phyloP scores from a whole-genome alignment of 1,140 invertebrate genomes.

The Drosophila pandora region DNA sequence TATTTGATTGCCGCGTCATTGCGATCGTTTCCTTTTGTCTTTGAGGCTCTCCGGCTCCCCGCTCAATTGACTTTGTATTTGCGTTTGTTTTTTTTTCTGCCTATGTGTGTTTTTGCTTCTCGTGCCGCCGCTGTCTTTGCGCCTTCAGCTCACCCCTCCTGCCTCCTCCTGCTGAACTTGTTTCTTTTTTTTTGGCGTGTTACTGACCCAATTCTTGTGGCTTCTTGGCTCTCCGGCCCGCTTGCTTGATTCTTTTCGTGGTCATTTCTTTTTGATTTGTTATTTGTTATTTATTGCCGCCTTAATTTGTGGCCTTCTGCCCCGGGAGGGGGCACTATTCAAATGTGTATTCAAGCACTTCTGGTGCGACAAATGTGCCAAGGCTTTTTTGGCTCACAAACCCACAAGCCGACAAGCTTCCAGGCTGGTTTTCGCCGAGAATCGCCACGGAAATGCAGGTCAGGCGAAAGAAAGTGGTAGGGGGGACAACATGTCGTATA shows the following conservation, averaged over 20 bases:
- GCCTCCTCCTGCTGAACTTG: constrained; percentile 26
- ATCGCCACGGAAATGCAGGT: constrained; percentile 52
- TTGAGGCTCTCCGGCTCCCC: constrained; percentile 47
- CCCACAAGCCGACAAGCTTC: background rate
- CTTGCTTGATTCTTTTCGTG: constrained; percentile 56
- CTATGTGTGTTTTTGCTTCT: background rate
- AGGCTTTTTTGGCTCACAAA: constrained; percentile 41
- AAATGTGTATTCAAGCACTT: constrained; percentile 48
- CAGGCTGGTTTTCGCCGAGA: constrained; percentile 13
- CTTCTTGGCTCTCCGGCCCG: constrained; percentile 26
- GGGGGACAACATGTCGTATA: constrained; percentile 61
- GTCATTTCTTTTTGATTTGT: constrained; percentile 78
- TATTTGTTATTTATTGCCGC: constrained; percentile 78
- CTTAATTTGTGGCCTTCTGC: constrained; percentile 70
- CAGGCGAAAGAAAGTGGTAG: constrained; percentile 32
- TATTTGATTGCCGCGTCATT: constrained; percentile 37
- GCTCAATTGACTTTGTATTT: constrained; percentile 64
- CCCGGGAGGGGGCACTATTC: constrained; percentile 41
- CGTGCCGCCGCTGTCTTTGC: no score
- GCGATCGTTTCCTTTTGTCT: constrained; percentile 43
- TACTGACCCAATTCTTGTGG: constrained; percentile 80
- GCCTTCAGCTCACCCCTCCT: background rate
- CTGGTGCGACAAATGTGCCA: constrained; percentile 53
- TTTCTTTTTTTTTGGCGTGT: constrained; percentile 63
- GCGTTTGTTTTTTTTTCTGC: constrained; percentile 23